A percentile compares a stretch with the other conserved stretches of the same genome.
phyloP scores from a whole-genome alignment of 2,888 invertebrate species.

The Microdon myrmicae region DNA sequence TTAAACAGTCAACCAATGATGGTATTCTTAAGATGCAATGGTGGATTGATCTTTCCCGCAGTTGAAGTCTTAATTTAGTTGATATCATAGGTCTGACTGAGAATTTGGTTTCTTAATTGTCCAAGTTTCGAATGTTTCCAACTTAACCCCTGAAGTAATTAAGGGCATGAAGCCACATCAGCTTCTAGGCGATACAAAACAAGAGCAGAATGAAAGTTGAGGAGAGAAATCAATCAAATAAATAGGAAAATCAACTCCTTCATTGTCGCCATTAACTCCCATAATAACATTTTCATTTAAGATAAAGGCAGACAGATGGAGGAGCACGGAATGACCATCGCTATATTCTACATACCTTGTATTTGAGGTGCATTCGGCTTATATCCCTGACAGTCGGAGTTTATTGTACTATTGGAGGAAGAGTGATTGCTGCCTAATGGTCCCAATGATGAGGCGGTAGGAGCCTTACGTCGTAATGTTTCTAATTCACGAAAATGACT shows the following conservation, averaged over 20 bases:
- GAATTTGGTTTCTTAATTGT: no score
- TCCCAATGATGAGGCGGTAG: constrained; percentile 59
- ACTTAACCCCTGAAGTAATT: no score
- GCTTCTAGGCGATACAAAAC: no score
- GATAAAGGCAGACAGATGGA: constrained; percentile 3
- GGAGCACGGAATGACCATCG: constrained; percentile 46
- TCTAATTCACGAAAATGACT: constrained; percentile 77
- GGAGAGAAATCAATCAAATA: constrained; percentile 46
- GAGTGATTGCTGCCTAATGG: constrained; percentile 64
- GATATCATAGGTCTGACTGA: no score
- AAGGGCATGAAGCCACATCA: no score
- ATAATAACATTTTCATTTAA: constrained; percentile 22
- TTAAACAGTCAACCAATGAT: no score
- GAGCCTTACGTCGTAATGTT: constrained; percentile 72
- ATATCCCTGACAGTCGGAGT: constrained; percentile 71
- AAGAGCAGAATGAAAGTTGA: no score
- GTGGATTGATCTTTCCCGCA: no score
- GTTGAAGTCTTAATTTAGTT: no score
- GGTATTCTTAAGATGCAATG: no score
- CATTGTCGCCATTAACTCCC: constrained; percentile 44
- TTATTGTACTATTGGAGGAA: constrained; percentile 66
- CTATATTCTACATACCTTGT: constrained; percentile 61
- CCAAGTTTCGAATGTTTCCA: no score
- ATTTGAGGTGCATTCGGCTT: constrained; percentile 72
- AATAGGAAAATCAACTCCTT: constrained; percentile 32